Base-by-base conservation (phyloP, 2,797 vertebrate species). In the Microctenopoma stevenorrisi region DNA sequence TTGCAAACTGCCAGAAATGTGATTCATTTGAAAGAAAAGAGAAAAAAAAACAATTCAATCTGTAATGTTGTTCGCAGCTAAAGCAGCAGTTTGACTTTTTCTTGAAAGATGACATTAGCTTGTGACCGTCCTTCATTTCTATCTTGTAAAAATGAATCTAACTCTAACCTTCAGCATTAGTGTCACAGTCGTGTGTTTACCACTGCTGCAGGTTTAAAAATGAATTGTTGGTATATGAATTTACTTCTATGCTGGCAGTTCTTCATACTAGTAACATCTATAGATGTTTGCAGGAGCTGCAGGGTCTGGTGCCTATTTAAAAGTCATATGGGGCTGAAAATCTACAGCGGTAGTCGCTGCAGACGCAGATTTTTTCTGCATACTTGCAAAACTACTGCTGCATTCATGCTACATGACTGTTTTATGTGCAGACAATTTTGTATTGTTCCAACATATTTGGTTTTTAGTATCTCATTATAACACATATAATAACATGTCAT, bases 331-430 rank as follows among this genome's bases (percentile, higher is more conserved):
- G 10, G 7, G 42, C 51, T 77, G 16, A 46, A 50, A 18, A 40
- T 58, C 18, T 50, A 60, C 72, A 75, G 71, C 64, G 62, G 50
- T 72, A 50, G 15, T 56, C 54, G 53, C 56, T 64, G 58, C 54
- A 58, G 64, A 72, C 46, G 0, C 64, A 42, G 33, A 40, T 33
- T 58, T 22, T 71, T 65, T 71, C 26, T 76, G 49, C 68, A 55
- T 8, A 43, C 47, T 66, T 74, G 70, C 67, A 76, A 44, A 72
- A 68, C 46, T 68, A 16, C 44, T 43, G 63, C 81, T 50, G 68
- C 37, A 46, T 33, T 68, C 3, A 5, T 51, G 43, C 60, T 49
- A 14, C 26, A 12, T 49, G 63, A 15, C 53, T 46, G 43, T 60
- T 44, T 74, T 53, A 73, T 66, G 15, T 50, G 18, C 12, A 16